phyloP scores from a whole-genome alignment of 1,140 invertebrate species.

The Pygmarrhopalites habei region DNA sequence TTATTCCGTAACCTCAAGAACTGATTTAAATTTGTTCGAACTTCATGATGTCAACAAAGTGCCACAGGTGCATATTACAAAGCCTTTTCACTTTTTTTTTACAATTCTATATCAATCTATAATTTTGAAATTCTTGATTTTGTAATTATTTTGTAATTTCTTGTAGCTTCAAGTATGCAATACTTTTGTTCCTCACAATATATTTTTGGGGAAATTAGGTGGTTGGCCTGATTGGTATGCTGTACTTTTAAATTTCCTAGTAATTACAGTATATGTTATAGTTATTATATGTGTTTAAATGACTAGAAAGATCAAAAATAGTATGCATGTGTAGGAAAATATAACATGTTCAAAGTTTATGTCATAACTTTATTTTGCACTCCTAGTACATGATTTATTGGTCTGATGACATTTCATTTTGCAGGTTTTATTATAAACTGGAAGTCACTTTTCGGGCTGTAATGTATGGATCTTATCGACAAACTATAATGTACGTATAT shows the following conservation, averaged over 20 bases:
- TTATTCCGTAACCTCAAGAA: conserved; percentile 6
- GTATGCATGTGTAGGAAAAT: too few relatives aligned
- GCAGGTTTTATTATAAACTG: conserved; percentile 30
- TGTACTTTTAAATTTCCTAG: too few relatives aligned
- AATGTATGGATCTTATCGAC: conserved; percentile 15
- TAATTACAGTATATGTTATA: too few relatives aligned
- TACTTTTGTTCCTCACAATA: conserved; percentile 21
- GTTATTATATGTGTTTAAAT: too few relatives aligned
- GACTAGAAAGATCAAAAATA: too few relatives aligned
- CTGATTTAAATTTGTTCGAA: conserved; percentile 21
- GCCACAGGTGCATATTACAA: background rate
- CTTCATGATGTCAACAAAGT: conserved; percentile 14
- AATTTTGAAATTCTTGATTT: background rate
- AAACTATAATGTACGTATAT: conserved; percentile 22
- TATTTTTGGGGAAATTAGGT: conserved; percentile 15
- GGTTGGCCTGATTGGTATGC: conserved; percentile 28
- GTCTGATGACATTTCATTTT: too few relatives aligned
- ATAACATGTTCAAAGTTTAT: too few relatives aligned
- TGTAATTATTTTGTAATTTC: background rate
- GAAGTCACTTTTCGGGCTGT: conserved; percentile 18
- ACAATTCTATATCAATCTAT: background rate
- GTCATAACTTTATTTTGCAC: too few relatives aligned
- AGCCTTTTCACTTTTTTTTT: background rate
- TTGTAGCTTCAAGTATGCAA: conserved; percentile 22
- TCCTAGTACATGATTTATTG: too few relatives aligned